phyloP scores from a whole-genome alignment of 2,797 vertebrate genomes.

The Carcharodon carcharias region DNA sequence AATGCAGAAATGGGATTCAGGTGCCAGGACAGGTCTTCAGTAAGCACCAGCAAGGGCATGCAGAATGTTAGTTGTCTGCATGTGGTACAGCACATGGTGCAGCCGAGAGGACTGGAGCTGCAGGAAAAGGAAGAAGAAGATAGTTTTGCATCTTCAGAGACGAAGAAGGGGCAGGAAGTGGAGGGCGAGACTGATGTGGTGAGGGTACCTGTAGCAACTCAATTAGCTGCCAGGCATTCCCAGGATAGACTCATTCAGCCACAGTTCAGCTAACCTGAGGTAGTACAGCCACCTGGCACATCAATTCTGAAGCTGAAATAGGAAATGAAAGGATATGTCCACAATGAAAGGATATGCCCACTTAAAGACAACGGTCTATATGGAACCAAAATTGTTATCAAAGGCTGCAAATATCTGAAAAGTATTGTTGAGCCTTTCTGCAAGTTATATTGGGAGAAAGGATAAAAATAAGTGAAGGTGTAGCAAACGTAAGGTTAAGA shows the following conservation, averaged over 20 bases:
- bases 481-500: too few relatives aligned
- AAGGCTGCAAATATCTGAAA: background rate
- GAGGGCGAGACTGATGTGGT: background rate
- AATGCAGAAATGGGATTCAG: background rate
- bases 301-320: background rate
- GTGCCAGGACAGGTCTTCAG: background rate
- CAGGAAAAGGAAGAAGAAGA: background rate
- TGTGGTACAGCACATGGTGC: background rate
- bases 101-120: background rate
- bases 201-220: background rate
- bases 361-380: background rate
- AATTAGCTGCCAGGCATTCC: too few relatives aligned
- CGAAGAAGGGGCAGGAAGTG: background rate
- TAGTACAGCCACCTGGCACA: background rate
- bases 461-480: too few relatives aligned
- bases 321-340: background rate
- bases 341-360: too few relatives aligned
- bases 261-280: background rate
- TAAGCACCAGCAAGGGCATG: background rate
- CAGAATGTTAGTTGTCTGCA: background rate
- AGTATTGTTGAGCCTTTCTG: background rate
- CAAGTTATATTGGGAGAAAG: background rate
- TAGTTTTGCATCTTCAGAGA: background rate
- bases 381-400: background rate
- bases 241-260: background rate